These are phyloP conservation scores for Drosophila lutescens DNA, from an alignment of 2,888 invertebrate genomes.

Conservation along the genomic window DNA sequence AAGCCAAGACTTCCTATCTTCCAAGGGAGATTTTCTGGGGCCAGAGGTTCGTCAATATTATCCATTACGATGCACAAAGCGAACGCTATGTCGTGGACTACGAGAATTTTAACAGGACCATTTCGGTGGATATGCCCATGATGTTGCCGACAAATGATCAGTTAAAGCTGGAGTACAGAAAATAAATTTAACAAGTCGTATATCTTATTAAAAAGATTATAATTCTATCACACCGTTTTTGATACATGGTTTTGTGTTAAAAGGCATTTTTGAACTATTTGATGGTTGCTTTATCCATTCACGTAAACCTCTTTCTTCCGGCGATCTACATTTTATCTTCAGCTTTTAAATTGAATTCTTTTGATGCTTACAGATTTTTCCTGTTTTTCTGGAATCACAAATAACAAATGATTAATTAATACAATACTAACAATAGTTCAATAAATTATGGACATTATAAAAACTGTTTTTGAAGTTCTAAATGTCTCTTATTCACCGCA, in stretches of 20 bases:
- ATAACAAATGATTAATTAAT: background rate
- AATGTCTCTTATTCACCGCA: background rate
- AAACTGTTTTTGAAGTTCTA: background rate
- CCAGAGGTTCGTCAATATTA: constrained; percentile 90
- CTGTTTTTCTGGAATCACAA: background rate
- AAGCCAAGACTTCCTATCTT: constrained; percentile 91
- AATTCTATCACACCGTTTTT: background rate
- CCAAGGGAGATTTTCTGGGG: constrained; percentile 94
- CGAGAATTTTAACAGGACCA: constrained; percentile 83
- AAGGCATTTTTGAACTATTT: too few relatives aligned
- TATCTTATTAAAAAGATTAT: background rate
- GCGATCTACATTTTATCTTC: background rate
- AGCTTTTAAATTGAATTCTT: background rate
- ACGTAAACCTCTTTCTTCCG: too few relatives aligned
- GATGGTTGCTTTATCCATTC: background rate
- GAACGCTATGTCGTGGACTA: constrained; percentile 86
- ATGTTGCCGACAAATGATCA: constrained; percentile 6
- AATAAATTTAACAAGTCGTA: background rate
- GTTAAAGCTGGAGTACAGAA: constrained; percentile 41
- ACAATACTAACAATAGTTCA: constrained; percentile 1
- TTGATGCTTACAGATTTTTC: background rate
- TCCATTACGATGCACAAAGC: constrained; percentile 86
- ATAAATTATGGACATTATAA: background rate
- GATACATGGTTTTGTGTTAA: background rate
- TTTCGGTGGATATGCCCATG: constrained; percentile 78